phyloP scores from a whole-genome alignment of 1,140 invertebrate genomes.

The Frieseomelitta varia region DNA sequence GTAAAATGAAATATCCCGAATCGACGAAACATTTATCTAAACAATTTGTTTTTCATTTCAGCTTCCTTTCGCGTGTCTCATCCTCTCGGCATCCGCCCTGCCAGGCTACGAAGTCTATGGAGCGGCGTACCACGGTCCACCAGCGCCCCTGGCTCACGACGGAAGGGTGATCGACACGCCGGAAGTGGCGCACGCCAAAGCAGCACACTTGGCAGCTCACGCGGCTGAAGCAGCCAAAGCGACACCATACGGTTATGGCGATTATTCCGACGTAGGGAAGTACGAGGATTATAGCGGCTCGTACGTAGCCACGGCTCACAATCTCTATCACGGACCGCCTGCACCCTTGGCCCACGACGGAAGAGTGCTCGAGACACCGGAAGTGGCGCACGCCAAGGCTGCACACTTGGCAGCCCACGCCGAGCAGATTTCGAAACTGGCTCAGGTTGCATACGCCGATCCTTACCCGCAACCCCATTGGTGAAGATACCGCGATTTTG shows the following conservation, averaged over 20 bases:
- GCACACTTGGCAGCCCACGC: conserved; percentile 83
- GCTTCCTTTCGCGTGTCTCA: conserved; percentile 62
- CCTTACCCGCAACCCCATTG: conserved; percentile 31
- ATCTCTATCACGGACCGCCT: conserved; percentile 72
- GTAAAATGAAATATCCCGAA: too few species aligned
- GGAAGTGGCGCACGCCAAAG: conserved; percentile 84
- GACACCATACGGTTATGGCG: conserved; percentile 57
- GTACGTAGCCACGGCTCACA: conserved; percentile 29
- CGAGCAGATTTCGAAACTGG: conserved; percentile 78
- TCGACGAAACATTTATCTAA: too few species aligned
- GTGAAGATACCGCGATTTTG: not conserved
- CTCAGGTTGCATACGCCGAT: conserved; percentile 52
- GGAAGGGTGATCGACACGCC: conserved; percentile 84
- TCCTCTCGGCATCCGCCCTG: conserved; percentile 49
- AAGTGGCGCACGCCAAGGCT: conserved; percentile 82
- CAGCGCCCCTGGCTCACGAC: conserved; percentile 79
- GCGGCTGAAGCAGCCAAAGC: conserved; percentile 74
- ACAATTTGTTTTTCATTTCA: conserved; percentile 24
- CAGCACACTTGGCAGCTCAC: conserved; percentile 83
- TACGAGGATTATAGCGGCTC: conserved; percentile 2
- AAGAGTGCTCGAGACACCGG: conserved; percentile 71
- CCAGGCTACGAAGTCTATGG: conserved; percentile 60
- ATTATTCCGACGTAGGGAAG: conserved; percentile 52
- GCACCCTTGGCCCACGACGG: conserved; percentile 71
- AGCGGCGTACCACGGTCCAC: conserved; percentile 75